Evolutionary conservation across 2,113 vertebrate genomes (phyloP).

Genomic region (Porphyrio hochstetteri): DNA sequence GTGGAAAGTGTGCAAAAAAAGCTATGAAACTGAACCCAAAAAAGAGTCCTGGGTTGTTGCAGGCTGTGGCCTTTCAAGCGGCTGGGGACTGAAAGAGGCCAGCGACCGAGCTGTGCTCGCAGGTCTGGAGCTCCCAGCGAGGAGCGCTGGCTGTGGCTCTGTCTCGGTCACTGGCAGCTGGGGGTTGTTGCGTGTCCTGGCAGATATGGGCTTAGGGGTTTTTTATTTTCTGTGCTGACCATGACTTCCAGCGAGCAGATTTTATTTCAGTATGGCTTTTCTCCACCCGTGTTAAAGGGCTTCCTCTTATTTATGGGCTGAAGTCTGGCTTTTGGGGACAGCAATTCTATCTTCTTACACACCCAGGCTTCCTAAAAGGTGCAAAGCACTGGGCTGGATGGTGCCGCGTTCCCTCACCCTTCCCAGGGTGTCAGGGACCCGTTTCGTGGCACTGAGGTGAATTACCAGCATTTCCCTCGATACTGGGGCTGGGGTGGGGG

Average conservation of each 20-base stretch:
- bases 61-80: neutral
- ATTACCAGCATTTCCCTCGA: neutral
- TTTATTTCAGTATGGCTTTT: neutral
- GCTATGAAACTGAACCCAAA: neutral
- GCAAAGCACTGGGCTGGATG: neutral
- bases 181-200: neutral
- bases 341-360: neutral
- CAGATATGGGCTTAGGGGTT: neutral
- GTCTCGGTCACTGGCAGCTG: neutral
- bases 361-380: neutral
- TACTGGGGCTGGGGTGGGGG: neutral
- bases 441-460: neutral
- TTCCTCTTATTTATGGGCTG: neutral
- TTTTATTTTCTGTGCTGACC: neutral
- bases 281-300: neutral
- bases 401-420: fast-evolving
- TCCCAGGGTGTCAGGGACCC: neutral
- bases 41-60: neutral
- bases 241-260: neutral
- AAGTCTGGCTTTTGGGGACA: neutral
- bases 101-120: neutral
- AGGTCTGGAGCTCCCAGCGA: neutral
- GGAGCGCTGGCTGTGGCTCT: neutral
- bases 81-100: neutral
- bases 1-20: neutral